Evolutionary conservation across 2,888 invertebrate genomes (phyloP).

Genomic region (Mythimna pallens): DNA sequence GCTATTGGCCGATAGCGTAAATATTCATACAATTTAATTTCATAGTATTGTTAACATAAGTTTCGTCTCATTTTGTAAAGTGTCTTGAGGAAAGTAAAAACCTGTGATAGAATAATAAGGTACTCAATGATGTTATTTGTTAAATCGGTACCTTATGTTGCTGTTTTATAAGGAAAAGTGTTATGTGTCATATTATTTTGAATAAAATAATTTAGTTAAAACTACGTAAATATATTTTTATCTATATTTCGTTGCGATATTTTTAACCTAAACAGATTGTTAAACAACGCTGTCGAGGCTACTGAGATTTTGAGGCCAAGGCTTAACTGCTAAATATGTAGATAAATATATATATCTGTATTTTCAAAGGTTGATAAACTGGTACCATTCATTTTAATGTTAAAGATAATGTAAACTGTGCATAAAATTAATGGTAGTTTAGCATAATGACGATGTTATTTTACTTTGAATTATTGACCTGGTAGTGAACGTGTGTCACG

Average conservation of each 20-base stretch:
- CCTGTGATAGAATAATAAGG: constrained; percentile 5
- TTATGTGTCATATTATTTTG: neutral
- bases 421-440: constrained; percentile 69
- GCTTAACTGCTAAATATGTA: constrained; percentile 83
- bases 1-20: constrained; percentile 41
- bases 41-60: constrained; percentile 3
- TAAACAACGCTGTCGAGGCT: constrained; percentile 83
- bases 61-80: neutral
- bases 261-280: constrained; percentile 84
- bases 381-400: constrained; percentile 66
- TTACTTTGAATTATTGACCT: constrained; percentile 57
- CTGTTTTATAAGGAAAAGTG: constrained; percentile 7
- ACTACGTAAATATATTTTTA: constrained; percentile 62
- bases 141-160: neutral
- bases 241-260: constrained; percentile 82
- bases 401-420: constrained; percentile 55
- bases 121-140: neutral
- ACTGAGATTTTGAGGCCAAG: constrained; percentile 87
- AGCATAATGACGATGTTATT: constrained; percentile 57
- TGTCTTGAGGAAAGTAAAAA: constrained; percentile 9
- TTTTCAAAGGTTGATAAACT: constrained; percentile 76
- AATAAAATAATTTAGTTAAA: constrained; percentile 42
- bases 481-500: constrained; percentile 57
- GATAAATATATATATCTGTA: constrained; percentile 75
- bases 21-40: constrained; percentile 13